phyloP scores from a whole-genome alignment of 1,140 invertebrate species.

The Doryteuthis pealeii region DNA sequence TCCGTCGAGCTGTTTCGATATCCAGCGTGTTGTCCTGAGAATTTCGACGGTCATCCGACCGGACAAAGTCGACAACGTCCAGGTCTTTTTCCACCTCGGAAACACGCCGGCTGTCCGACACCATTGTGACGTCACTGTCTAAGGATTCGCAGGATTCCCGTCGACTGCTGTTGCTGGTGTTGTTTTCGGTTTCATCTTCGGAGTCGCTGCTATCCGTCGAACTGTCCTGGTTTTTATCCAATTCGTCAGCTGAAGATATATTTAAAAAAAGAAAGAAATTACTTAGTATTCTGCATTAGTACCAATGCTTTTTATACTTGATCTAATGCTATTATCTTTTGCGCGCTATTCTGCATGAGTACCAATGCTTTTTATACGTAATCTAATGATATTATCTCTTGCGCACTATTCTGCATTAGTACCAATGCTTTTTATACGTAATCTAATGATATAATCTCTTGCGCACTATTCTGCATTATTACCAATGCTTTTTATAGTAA shows the following conservation, averaged over 20 bases:
- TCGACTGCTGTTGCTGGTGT: slow-evolving; percentile 30
- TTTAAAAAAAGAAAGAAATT: slow-evolving; percentile 15
- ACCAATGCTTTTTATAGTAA: no score
- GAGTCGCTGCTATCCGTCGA: slow-evolving; percentile 34
- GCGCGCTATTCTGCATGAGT: no score
- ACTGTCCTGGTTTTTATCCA: slow-evolving; percentile 38
- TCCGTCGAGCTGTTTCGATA: no score
- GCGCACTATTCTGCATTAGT: no score
- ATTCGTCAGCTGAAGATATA: slow-evolving; percentile 29
- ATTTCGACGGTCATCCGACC: not conserved
- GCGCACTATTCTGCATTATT: no score
- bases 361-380: no score
- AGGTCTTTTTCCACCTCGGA: not conserved
- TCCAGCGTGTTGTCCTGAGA: not conserved
- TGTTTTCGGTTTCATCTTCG: slow-evolving; percentile 21
- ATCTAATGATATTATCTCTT: no score
- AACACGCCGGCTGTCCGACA: not conserved
- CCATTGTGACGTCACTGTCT: slow-evolving; percentile 5
- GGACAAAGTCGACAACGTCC: slow-evolving; percentile 1
- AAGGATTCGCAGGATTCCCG: slow-evolving; percentile 17
- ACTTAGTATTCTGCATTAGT: no score
- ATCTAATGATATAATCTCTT: no score
- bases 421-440: no score
- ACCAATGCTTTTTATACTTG: no score
- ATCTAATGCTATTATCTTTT: no score